These are phyloP conservation scores for Galemys pyrenaicus DNA, from an alignment of 2,113 vertebrate species.

Conservation along the genomic window DNA sequence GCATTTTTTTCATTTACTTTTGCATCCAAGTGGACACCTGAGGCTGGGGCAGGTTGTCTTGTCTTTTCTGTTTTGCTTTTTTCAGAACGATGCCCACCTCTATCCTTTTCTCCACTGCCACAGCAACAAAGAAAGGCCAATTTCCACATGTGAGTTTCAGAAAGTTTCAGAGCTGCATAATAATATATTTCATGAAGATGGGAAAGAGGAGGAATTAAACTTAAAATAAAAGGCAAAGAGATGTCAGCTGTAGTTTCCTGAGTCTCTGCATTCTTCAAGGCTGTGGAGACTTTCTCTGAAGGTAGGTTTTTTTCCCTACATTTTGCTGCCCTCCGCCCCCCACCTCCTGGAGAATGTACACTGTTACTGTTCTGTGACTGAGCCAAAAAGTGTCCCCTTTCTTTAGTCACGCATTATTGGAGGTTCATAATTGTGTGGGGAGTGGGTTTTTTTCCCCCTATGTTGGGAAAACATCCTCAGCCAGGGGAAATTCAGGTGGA, in stretches of 20 bases:
- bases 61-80: neutral
- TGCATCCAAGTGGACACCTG: neutral
- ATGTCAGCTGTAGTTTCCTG: neutral
- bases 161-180: neutral
- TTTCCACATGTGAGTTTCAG: neutral
- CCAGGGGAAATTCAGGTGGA: neutral
- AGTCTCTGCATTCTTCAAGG: neutral
- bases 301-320: neutral
- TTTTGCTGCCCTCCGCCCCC: neutral
- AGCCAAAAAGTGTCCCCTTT: conserved; percentile 1
- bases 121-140: neutral
- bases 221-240: neutral
- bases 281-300: conserved; percentile 1
- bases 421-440: neutral
- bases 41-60: neutral
- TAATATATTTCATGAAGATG: neutral
- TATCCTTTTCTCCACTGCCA: neutral
- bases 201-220: neutral
- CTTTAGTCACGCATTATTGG: neutral
- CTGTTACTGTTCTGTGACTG: neutral
- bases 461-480: neutral
- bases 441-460: neutral
- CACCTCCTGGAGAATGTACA: neutral
- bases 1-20: neutral
- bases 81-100: neutral